A percentile compares a stretch with the other conserved stretches of the same genome.
Conservation (phyloP, 1,140 invertebrate genomes). For the Bombus difficillimus region DNA sequence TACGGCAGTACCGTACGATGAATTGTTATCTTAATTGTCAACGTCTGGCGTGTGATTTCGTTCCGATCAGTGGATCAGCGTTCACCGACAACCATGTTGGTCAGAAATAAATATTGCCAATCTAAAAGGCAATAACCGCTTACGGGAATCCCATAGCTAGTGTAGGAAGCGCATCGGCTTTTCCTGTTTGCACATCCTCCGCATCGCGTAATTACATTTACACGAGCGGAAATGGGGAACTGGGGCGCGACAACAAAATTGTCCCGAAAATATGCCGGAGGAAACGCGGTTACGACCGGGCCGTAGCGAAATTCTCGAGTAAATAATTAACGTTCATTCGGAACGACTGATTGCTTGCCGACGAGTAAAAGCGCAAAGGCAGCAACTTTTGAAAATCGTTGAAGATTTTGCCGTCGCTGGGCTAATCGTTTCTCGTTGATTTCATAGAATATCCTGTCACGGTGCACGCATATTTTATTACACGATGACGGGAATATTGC, state of each 20-base stretch:
- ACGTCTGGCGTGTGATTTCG: not conserved
- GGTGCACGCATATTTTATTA: not conserved
- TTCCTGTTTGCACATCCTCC: constrained; percentile 20
- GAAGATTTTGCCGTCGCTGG: not conserved
- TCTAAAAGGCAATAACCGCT: not conserved
- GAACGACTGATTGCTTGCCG: not conserved
- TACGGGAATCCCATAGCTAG: not conserved
- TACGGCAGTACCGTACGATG: no score
- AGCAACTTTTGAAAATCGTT: not conserved
- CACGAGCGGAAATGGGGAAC: constrained; percentile 14
- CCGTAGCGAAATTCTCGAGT: not conserved
- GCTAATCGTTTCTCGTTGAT: not conserved
- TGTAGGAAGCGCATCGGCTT: not conserved
- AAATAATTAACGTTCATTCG: constrained; percentile 22
- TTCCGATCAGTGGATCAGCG: not conserved
- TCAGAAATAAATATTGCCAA: not conserved
- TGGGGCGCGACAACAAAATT: constrained; percentile 4
- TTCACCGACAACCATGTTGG: rapidly evolving
- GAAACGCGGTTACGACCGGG: not conserved
- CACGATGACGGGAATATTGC: no score
- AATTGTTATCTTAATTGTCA: not conserved
- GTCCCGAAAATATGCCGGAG: not conserved
- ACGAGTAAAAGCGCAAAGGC: not conserved
- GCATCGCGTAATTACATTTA: constrained; percentile 25
- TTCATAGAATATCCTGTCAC: not conserved